Conservation (phyloP, 35 echinoderm and acorn worm genomes). For the Apostichopus californicus region DNA sequence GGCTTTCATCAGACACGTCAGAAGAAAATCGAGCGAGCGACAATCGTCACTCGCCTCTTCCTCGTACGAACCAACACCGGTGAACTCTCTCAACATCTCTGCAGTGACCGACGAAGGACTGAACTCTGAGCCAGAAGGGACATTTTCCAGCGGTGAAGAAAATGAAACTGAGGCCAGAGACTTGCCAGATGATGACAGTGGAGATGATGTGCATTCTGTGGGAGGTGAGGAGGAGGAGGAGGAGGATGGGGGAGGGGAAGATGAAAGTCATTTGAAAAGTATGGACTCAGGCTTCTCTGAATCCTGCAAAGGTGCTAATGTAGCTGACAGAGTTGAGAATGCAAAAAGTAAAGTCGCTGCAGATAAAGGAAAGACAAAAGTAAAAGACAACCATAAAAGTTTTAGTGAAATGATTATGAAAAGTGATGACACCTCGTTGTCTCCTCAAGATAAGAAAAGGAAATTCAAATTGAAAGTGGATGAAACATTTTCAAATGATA, state of each 20-base stretch:
- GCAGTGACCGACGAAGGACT: background rate
- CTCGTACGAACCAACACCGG: background rate
- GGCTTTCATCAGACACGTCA: conserved; percentile 27
- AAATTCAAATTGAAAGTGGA: background rate
- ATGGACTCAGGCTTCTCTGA: conserved; percentile 31
- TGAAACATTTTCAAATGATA: background rate
- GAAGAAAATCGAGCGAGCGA: conserved; percentile 16
- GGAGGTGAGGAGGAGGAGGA: background rate
- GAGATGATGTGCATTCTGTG: background rate
- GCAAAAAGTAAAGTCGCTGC: background rate
- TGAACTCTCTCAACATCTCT: background rate
- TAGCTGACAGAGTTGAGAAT: background rate
- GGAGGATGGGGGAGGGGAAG: background rate
- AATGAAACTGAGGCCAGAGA: background rate
- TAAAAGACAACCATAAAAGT: background rate
- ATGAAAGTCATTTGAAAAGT: conserved; percentile 1
- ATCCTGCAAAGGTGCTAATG: background rate
- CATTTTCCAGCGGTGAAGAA: conserved; percentile 19
- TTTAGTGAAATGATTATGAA: background rate
- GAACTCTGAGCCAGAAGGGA: conserved; percentile 39
- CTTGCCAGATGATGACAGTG: background rate
- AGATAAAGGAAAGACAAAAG: background rate
- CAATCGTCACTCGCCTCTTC: background rate
- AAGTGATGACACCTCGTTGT: background rate
- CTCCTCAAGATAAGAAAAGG: background rate